Evolutionary conservation across 2,113 vertebrate species (phyloP), one percentile per base, ranked within the genome.

Genomic region (Oryzias melastigma): DNA sequence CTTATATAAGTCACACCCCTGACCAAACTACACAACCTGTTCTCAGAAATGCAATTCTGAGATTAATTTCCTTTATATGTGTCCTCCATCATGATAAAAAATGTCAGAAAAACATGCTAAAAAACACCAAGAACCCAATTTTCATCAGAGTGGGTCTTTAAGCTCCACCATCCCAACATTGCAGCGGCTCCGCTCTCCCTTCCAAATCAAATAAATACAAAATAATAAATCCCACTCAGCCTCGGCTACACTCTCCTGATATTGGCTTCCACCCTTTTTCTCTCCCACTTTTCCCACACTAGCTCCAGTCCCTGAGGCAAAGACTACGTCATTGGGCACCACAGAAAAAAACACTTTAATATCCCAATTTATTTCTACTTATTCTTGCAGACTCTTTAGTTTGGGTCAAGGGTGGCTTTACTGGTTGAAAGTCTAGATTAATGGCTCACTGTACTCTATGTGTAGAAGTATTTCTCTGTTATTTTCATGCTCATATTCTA

Each of bases 281-380:
- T 81, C 76, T 78, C 67, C 69, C 63, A 68, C 62, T 87, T 89
- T 91, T 90, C 90, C 88, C 89, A 90, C 89, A 90, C 90, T 91
- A 83, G 62, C 71, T 66, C 71, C 49, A 58, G 72, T 89, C 85
- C 88, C 83, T 58, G 29, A 82, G 88, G 85, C 88, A 77, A 55
- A 49, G 62, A 62, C 78, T 63, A 78, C 80, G 83, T 90, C 89
- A 89, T 62, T 43, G 82, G 78, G 78, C 72, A 78, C 73, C 54
- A 75, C 78, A 62, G 82, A 82, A 82, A 89, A 35, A 86, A 90
- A 83, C 87, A 60, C 87, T 78, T 79, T 78, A 85, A 87, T 83
- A 88, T 90, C 71, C 78, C 76, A 62, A 81, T 86, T 85, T 83
- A 76, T 73, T 82, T 82, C 73, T 79, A 78, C 85, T 85, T 75